Base-by-base conservation (phyloP, 2,888 invertebrate species). In the Troglohyphantes excavatus region DNA sequence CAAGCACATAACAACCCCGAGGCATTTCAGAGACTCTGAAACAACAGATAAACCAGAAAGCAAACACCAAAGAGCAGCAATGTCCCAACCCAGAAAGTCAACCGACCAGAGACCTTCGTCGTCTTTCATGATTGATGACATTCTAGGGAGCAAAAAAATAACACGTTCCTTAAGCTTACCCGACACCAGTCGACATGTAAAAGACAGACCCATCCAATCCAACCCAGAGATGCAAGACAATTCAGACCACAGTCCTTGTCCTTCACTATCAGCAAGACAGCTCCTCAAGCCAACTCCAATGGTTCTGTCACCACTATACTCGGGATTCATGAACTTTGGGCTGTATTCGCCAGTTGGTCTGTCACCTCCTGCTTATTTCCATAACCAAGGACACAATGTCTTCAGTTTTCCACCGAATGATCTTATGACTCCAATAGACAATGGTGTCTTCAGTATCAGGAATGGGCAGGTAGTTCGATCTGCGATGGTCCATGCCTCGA, bases 51-150 rank as follows among this genome's bases (percentile, higher is more conserved):
- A 53, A 53, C 17, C 13, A 53, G 53, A n/a, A 13, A 53, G 53
- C 13, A 53, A 1, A 53, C 13, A 5, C 17, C 2, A 81, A 67
- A 33, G 43, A 82, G 7, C 23, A 27, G 21, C 53, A 5, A 53
- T n/a, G 0, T 17, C 53, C 17, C 39, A 53, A 17, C 26, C 72
- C 13, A 43, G 61, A 43, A 83, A 73, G 73, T 19, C 21, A 9
- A 27, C 17, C 2, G 83, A 73, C 9, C 59, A 70, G 21, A 73
- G 43, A 72, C 46, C 70, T 27, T 33, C 46, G 39, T 73, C 79
- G 11, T 87, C 87, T 33, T 87, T 87, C 65, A 87, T 87, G 87
- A 87, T 87, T 29, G 87, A 87, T 73, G 81, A 79, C 26, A 87
- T 87, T 33, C 27, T 87, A 21, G 73, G 73, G 17, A 87, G 33